Base-by-base conservation (phyloP, 1,140 invertebrate species). In the Solenopsis fugax region DNA sequence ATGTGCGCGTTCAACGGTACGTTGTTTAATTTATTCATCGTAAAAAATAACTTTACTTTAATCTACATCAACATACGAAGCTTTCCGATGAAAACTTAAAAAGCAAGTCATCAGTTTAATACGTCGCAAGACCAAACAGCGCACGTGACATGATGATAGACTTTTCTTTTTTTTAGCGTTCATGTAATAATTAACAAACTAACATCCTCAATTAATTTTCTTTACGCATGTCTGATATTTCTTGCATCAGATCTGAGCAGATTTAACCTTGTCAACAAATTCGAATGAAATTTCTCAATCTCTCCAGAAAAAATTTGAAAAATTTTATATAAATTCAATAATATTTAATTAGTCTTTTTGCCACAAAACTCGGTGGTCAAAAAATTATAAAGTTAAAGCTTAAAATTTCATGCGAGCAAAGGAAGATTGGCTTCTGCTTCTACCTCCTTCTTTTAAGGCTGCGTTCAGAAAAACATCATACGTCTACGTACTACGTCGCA, bases 1-100 rank as follows among this genome's bases (percentile, higher is more conserved):
- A 95, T 81, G 4, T 7, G 41, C 7, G 41, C 41, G 18, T 94
- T 89, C 4, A 75, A 45, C 5, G 80, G 64, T 48, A 86, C 21
- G 7, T 24, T 34, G 6, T n/a, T 75, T 67, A 87, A 5, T 45
- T 91, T 88, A 45, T 87, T 87, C 90, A 91, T 91, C 18, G 12
- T 50, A 29, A 5, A 5, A 16, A 9, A 67, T 58, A 21, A 5
- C n/a, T 24, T 37, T 29, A 76, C 52, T 60, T 45, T 34, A 24
- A 21, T 48, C 1, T 73, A 78, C 10, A 45, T 9, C 24, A 69
- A 21, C 21, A 60, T 64, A 50, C 16, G 7, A 21, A 85, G 13
- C 12, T 65, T 60, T 69, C 7, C 1, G 1, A 0, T 9, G 18
- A 4, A 37, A 18, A 10, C 18, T 50, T 34, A 37, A 34, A 21